Evolutionary conservation across 2,888 invertebrate species (phyloP), one percentile per base, ranked within the genome.

Genomic region (Trilocha varians): DNA sequence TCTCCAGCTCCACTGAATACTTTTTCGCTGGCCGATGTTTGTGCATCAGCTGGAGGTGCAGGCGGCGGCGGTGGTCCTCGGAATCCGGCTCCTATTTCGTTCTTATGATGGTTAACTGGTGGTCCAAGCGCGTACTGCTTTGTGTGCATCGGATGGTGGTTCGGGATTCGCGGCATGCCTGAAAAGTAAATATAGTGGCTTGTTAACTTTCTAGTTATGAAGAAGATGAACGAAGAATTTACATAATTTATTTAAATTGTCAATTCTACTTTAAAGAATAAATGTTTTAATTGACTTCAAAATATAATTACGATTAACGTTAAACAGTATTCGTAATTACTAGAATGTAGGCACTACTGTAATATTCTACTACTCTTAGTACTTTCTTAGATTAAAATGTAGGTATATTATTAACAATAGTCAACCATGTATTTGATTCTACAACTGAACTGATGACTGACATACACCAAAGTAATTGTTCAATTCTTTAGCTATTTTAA

Each of bases 41-140:
- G 88, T 3, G 70, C 59, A 34, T 88, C 88, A n/a, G 78, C 75
- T 41, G 82, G 75, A 13, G 79, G 77, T 4, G 78, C 75, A 2
- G 62, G 83, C 1, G 77, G 82, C 1, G 88, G 88, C 1, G 90
- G 89, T 0, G 92, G 93, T 13, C 93, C 93, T 55, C 92, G 90
- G 64, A 93, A 93, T n/a, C 89, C 88, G 48, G 88, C 86, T 33
- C 87, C 87, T 11, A 84, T 75, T 34, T 70, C 84, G 59, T 59
- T 87, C 65, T 68, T 85, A 50, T 78, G 90, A 65, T 72, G 88
- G 62, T 56, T 88, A 2, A 74, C 78, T 36, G 80, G 70, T 63
- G 85, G 66, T 47, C 82, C 72, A 50, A 87, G 59, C 48, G 83
- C 72, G 54, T 84, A 70, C 4, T 84, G 83, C 49, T 87, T 79